Base-by-base conservation (phyloP, 2,797 vertebrate species). In the Alca torda region DNA sequence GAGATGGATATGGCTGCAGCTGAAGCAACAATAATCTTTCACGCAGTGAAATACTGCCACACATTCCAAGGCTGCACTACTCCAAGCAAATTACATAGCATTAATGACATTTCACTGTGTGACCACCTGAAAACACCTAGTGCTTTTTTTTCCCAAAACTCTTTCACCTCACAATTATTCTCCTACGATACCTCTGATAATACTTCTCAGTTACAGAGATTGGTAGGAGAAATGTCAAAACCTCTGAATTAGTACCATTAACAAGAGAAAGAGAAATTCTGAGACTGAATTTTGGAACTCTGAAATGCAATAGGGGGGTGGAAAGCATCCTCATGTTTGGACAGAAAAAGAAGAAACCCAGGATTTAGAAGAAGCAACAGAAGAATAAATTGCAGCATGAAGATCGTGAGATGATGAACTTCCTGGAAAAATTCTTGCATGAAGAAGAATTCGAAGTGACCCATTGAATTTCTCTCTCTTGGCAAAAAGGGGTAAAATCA, bases 21-120 rank as follows among this genome's bases (percentile, higher is more conserved):
- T 97, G 96, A 95, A 96, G 94, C 91, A 97, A 97, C 96, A 97
- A 35, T 78, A 75, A 73, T 72, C 90, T 92, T 94, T 91, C 78
- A 92, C 2, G 7, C 64, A 85, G 63, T 90, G 77, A 94, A 96
- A 94, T 94, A 86, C 86, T 87, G 79, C 84, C 83, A 53, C 41
- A 73, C 87, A 70, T 95, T 96, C 93, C 93, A 92, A 79, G 37
- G 48, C 85, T 77, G 64, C 69, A 86, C 67, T 92, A 82, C 50
- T 94, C 70, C 46, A 73, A 82, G 82, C 46, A 88, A 95, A 95
- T 93, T 93, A 60, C 53, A 77, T 26, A 51, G 20, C 1, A 2
- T 74, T 84, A 95, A 91, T 82, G 64, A 82, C 63, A 94, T 82
- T 95, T 88, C 21, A 33, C 59, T 8, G 0, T 79, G 48, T 80